A percentile compares a stretch with the other conserved stretches of the same genome.
phyloP scores from a whole-genome alignment of 2,113 vertebrate species.

The Gopherus flavomarginatus region DNA sequence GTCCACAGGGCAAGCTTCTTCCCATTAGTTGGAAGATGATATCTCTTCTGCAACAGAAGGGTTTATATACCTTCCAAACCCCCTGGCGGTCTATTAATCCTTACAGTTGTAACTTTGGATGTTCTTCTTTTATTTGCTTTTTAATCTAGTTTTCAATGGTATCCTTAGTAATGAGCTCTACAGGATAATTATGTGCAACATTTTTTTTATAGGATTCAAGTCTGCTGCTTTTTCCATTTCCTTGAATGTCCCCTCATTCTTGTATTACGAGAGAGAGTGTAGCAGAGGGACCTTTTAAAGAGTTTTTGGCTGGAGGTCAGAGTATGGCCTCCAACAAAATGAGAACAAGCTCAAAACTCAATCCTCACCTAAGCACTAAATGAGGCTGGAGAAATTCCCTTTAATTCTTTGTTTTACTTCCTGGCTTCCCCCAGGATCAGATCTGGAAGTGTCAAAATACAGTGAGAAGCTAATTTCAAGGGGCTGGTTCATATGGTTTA shows the following conservation, averaged over 20 bases:
- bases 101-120: neutral
- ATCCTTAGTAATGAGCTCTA: neutral
- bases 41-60: neutral
- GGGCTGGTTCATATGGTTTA: neutral
- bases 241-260: too few species aligned
- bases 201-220: too few species aligned
- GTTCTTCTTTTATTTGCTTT: neutral
- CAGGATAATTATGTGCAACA: neutral
- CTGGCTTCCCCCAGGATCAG: neutral
- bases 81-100: neutral
- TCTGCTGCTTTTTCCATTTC: too few species aligned
- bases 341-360: neutral
- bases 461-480: neutral
- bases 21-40: neutral
- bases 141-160: neutral
- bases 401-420: neutral
- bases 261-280: neutral
- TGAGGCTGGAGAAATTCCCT: neutral
- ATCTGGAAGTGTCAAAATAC: neutral
- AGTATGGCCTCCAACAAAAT: conserved; percentile 4
- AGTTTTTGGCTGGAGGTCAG: neutral
- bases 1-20: neutral
- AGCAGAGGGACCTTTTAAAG: neutral
- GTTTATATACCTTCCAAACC: neutral
- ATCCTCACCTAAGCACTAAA: neutral